phyloP scores from a whole-genome alignment of 1,140 invertebrate species.

The Drosophila dunni region DNA sequence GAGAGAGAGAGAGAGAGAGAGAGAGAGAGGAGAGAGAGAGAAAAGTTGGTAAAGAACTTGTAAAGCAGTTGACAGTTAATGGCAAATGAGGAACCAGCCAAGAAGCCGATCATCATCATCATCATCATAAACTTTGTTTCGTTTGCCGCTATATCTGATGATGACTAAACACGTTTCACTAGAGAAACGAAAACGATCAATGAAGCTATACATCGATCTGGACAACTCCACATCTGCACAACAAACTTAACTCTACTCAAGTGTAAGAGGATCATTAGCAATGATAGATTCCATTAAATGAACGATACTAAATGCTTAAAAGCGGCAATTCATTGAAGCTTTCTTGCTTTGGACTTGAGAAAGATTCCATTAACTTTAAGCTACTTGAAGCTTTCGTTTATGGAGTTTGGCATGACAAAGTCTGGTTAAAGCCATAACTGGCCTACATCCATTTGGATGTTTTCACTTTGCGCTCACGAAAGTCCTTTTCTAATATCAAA shows the following conservation, averaged over 20 bases:
- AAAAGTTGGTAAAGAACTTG: conserved; percentile 18
- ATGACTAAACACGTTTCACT: conserved; percentile 42
- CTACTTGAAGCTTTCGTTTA: neutral
- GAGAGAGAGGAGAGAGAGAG: neutral
- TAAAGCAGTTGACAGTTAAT: conserved; percentile 20
- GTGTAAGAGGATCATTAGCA: conserved; percentile 14
- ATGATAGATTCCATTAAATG: conserved; percentile 22
- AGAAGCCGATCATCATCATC: conserved; percentile 11
- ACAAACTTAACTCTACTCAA: neutral
- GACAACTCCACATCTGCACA: neutral
- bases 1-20: neutral
- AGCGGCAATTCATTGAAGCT: conserved; percentile 18
- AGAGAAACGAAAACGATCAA: conserved; percentile 31
- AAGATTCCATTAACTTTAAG: conserved; percentile 1
- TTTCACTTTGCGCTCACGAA: neutral
- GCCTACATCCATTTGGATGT: neutral
- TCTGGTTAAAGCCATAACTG: conserved; percentile 7
- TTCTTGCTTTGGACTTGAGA: neutral
- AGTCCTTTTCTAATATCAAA: too few relatives aligned
- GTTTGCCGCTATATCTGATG: conserved; percentile 4
- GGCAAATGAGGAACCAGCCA: conserved; percentile 10
- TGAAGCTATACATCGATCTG: conserved; percentile 3
- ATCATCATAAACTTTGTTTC: conserved; percentile 7
- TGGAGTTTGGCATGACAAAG: neutral
- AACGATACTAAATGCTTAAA: conserved; percentile 6